These are phyloP conservation scores for Hirtodrosophila alboralis DNA, from an alignment of 2,888 invertebrate species.

Conservation along the genomic window DNA sequence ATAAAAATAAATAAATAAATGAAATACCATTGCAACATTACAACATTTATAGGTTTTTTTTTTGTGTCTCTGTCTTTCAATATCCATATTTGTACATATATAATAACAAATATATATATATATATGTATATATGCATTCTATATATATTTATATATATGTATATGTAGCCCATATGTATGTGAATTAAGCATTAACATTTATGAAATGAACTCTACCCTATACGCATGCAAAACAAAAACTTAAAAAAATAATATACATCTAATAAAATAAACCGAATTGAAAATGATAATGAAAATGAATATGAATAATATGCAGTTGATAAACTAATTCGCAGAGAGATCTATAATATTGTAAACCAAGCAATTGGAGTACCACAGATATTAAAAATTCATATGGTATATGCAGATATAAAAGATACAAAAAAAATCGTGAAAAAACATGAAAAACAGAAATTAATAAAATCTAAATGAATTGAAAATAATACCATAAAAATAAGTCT, in stretches of 20 bases:
- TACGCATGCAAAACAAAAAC: conserved; percentile 3
- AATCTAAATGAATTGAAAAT: conserved; percentile 62
- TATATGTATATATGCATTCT: conserved; percentile 16
- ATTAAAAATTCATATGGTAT: conserved; percentile 25
- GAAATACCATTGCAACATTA: conserved; percentile 27
- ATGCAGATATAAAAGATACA: conserved; percentile 33
- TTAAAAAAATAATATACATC: conserved; percentile 12
- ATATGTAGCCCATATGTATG: conserved; percentile 51
- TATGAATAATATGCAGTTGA: conserved; percentile 32
- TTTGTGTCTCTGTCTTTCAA: conserved; percentile 25
- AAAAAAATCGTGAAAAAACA: conserved; percentile 40
- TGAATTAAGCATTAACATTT: conserved; percentile 58
- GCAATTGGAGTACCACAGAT: conserved; percentile 35
- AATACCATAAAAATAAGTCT: background rate
- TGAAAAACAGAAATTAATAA: conserved; percentile 61
- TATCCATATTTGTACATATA: conserved; percentile 24
- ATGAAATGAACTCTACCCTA: conserved; percentile 43
- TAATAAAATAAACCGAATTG: no score
- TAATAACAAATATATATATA: conserved; percentile 14
- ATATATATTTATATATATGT: conserved; percentile 12
- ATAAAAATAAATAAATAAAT: no score
- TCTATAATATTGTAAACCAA: conserved; percentile 39
- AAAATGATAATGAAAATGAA: no score
- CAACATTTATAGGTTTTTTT: conserved; percentile 21
- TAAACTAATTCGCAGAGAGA: conserved; percentile 26